Evolutionary conservation across 2,797 vertebrate genomes (phyloP).

Genomic region (Apogon talboti): DNA sequence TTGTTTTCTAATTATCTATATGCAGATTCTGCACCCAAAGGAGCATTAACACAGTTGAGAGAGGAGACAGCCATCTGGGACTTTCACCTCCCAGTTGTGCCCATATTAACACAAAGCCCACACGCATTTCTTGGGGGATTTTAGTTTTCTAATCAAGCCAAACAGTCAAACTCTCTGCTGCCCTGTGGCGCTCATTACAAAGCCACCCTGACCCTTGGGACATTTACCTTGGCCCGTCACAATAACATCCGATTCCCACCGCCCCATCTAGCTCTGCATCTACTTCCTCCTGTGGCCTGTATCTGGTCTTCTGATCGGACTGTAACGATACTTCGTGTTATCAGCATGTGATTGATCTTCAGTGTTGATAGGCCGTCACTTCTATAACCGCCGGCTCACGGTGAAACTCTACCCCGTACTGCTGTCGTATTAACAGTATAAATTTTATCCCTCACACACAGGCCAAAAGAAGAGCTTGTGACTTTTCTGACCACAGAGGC

Average conservation of each 20-base stretch:
- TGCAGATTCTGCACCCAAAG: slow-evolving; percentile 6
- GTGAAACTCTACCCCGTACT: slow-evolving; percentile 26
- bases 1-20: slow-evolving; percentile 26
- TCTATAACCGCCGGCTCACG: slow-evolving; percentile 27
- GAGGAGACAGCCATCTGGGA: slow-evolving; percentile 8
- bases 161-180: neutral
- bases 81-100: slow-evolving; percentile 10
- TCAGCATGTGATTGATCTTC: neutral
- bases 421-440: slow-evolving; percentile 2
- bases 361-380: slow-evolving; percentile 31
- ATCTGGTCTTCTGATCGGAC: neutral
- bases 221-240: neutral
- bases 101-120: neutral
- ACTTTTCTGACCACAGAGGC: neutral
- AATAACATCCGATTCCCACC: neutral
- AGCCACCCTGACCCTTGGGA: slow-evolving; percentile 2
- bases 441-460: slow-evolving; percentile 13
- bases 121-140: slow-evolving; percentile 12
- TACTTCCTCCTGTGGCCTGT: neutral
- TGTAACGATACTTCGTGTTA: neutral
- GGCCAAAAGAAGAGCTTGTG: neutral
- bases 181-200: slow-evolving; percentile 24
- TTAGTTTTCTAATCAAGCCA: slow-evolving; percentile 25
- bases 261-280: neutral
- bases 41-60: slow-evolving; percentile 16